Percentiles rank a stretch among this genome's conserved stretches.
Conservation (phyloP, 2,888 invertebrate species). For the Cartodere bifasciata region DNA sequence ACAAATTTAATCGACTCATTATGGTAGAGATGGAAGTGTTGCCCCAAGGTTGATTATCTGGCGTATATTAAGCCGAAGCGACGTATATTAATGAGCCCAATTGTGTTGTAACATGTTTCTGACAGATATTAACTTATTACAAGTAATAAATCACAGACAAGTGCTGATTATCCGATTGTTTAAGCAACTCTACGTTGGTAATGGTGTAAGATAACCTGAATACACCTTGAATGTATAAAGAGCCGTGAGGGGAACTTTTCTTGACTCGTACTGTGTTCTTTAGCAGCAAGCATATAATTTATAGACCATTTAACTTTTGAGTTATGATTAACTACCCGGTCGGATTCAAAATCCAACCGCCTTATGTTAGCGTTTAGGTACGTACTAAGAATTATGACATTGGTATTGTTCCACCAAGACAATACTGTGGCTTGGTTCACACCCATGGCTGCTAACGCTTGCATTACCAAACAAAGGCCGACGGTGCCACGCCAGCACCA, state of each 20-base stretch:
- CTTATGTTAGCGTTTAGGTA: conserved; percentile 25
- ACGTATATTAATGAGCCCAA: conserved; percentile 29
- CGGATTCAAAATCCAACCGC: conserved; percentile 23
- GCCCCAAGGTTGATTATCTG: no score
- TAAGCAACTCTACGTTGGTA: no score
- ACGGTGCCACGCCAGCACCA: conserved; percentile 24
- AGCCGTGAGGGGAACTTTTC: no score
- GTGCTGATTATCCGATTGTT: conserved; percentile 30
- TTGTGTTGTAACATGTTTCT: conserved; percentile 28
- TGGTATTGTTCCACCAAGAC: conserved; percentile 29
- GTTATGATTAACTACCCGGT: conserved; percentile 23
- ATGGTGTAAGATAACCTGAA: no score
- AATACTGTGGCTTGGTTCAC: conserved; percentile 29
- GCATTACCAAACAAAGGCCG: conserved; percentile 30
- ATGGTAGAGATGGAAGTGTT: no score
- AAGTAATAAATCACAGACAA: conserved; percentile 27
- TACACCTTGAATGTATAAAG: no score
- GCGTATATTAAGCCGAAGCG: no score
- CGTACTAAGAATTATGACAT: conserved; percentile 30
- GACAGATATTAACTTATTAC: conserved; percentile 32
- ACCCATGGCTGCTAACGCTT: conserved; percentile 25
- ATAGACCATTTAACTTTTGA: no score
- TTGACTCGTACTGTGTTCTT: no score
- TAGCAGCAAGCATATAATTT: no score
- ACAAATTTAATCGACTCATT: no score